Percentiles rank a stretch among this genome's conserved stretches.
Evolutionary conservation across 1,140 invertebrate genomes (phyloP).

Genomic region (Eulimnadia texana): DNA sequence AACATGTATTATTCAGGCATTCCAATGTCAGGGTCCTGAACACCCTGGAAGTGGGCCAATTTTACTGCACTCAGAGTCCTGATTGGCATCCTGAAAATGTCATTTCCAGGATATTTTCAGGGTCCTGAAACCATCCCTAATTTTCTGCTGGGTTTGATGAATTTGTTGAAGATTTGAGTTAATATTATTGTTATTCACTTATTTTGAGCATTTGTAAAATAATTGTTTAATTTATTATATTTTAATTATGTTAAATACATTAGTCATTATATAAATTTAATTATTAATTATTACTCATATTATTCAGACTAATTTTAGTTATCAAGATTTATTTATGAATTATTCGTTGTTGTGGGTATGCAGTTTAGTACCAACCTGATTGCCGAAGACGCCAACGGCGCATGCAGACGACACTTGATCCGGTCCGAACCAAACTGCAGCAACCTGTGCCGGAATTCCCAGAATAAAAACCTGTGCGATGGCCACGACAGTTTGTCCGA

Average conservation of each 20-base stretch:
- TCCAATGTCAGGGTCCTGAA: no score
- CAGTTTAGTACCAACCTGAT: constrained; percentile 56
- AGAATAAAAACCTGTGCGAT: constrained; percentile 78
- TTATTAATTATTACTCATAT: no score
- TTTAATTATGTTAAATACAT: constrained; percentile 26
- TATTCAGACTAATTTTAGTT: not conserved
- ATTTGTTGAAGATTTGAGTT: no score
- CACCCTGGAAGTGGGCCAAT: no score
- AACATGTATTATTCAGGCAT: no score
- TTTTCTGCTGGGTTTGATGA: no score
- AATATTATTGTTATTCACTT: no score
- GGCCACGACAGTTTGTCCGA: constrained; percentile 78
- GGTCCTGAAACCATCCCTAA: no score
- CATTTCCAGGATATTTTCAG: no score
- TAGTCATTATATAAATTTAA: not conserved
- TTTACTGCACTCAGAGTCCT: no score
- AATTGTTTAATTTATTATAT: constrained; percentile 93
- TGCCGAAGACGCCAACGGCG: constrained; percentile 95
- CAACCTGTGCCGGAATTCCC: constrained; percentile 79
- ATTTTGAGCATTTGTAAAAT: not conserved
- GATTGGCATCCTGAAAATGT: no score
- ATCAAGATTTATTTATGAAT: not conserved
- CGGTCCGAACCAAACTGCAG: constrained; percentile 94
- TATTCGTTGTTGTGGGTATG: not conserved
- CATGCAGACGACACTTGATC: constrained; percentile 91